Conservation (phyloP, 1,140 invertebrate species). For the Drosophila sp. region DNA sequence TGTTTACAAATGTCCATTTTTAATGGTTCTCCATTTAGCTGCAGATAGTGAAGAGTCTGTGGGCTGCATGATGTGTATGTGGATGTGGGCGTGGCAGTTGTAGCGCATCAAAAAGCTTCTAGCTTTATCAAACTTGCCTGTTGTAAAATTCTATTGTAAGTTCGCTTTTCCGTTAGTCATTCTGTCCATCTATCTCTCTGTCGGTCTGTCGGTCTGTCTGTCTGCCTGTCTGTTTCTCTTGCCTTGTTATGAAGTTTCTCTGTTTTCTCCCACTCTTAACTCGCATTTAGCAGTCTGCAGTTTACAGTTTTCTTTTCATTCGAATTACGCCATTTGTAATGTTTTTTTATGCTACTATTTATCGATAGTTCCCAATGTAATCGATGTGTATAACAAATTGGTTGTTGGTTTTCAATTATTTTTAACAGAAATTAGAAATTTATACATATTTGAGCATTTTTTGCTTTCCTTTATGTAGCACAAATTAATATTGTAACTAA, state of each 20-base stretch:
- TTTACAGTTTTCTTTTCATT: slow-evolving; percentile 8
- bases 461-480: too few species aligned
- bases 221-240: background rate
- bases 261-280: background rate
- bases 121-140: slow-evolving; percentile 52
- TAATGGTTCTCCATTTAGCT: slow-evolving; percentile 77
- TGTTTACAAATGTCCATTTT: slow-evolving; percentile 81
- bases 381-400: background rate
- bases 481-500: too few species aligned
- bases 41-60: slow-evolving; percentile 31
- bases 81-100: background rate
- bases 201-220: slow-evolving; percentile 8
- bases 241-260: slow-evolving; percentile 7
- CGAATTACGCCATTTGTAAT: slow-evolving; percentile 2
- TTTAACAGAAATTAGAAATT: background rate
- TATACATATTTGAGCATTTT: too few species aligned
- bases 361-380: background rate
- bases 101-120: background rate
- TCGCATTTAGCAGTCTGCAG: background rate
- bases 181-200: slow-evolving; percentile 13
- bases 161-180: slow-evolving; percentile 45
- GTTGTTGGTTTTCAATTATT: too few species aligned
- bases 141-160: slow-evolving; percentile 50
- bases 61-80: too few species aligned
- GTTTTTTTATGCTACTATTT: background rate